Evolutionary conservation across 2,797 vertebrate species (phyloP), one percentile per base, ranked within the genome.

Genomic region (Schizothorax lantsangensis): DNA sequence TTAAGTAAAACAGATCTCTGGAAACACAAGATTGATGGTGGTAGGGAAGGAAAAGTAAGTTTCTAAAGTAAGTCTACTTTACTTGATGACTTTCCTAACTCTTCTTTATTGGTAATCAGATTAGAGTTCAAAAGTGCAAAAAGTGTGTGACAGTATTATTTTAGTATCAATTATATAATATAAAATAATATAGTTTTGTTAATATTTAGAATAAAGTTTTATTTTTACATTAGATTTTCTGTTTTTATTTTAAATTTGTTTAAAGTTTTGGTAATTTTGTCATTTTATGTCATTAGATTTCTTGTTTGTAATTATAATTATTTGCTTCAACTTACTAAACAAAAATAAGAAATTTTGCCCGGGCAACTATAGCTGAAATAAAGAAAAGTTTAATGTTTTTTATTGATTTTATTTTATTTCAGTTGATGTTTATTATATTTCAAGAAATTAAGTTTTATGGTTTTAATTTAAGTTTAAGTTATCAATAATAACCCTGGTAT

Each of bases 1-100:
- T 82, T 72, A 68, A 82, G 72, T 79, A 62, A 75, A 85, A 85
- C 75, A 77, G 40, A 85, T 87, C 33, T 59, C 26, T 52, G 62
- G 15, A 71, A 73, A 84, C 40, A 9, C 40, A 81, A 62, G 79
- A 71, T 45, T 57, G 52, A 84, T 66, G 64, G 30, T 36, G 36
- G 43, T 2, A 33, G 81, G 69, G 45, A 36, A 77, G 6, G 43
- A 43, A 38, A 81, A 80, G 40, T 8, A 33, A 1, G 30, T 68
- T 68, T 68, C 64, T 68, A 49, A 69, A 80, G 40, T 5, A n/a
- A 10, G 26, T 45, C 69, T 57, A 21, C 30, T 66, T 30, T 40
- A 6, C 15, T 47, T 19, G 19, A 47, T 26, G 69, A 8, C 17
- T 64, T 33, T 72, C 23, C 30, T 15, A 84, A 33, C 68, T 49